Evolutionary conservation across 2,113 vertebrate genomes (phyloP).

Genomic region (Natator depressus): DNA sequence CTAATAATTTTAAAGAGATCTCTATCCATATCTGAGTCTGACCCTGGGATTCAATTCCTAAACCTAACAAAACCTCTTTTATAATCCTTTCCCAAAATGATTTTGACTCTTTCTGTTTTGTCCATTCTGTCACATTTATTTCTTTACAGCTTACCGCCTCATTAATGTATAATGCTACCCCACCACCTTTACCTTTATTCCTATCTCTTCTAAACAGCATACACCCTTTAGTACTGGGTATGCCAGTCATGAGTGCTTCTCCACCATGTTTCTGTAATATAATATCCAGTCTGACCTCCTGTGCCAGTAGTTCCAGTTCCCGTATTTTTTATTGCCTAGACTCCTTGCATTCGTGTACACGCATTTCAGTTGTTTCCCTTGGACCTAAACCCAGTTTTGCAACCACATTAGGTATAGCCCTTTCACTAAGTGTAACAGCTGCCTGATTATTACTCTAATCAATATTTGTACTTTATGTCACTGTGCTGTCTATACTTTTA

Average conservation of each 20-base stretch:
- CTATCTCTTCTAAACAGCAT: not conserved
- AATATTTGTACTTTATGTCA: not conserved
- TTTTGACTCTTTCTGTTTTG: not conserved
- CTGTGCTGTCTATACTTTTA: not conserved
- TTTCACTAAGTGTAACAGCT: not conserved
- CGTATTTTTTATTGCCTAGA: not conserved
- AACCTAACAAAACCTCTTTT: not conserved
- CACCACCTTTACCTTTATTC: not conserved
- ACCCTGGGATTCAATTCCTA: not conserved
- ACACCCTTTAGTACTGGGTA: not conserved
- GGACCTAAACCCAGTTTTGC: not conserved
- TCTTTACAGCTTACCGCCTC: not conserved
- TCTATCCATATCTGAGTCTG: not conserved
- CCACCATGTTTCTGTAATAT: not conserved
- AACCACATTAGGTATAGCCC: not conserved
- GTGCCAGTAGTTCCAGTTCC: not conserved
- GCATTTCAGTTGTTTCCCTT: not conserved
- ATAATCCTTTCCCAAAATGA: not conserved
- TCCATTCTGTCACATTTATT: not conserved
- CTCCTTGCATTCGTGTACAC: not conserved
- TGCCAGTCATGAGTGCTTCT: not conserved
- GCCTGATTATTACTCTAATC: not conserved
- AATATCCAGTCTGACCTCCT: not conserved
- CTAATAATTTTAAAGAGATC: not conserved
- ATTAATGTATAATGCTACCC: not conserved